A percentile compares a stretch with the other conserved stretches of the same genome.
Evolutionary conservation across 23 tunicate genomes (phyloP).

Genomic region (Phallusia fumigata): DNA sequence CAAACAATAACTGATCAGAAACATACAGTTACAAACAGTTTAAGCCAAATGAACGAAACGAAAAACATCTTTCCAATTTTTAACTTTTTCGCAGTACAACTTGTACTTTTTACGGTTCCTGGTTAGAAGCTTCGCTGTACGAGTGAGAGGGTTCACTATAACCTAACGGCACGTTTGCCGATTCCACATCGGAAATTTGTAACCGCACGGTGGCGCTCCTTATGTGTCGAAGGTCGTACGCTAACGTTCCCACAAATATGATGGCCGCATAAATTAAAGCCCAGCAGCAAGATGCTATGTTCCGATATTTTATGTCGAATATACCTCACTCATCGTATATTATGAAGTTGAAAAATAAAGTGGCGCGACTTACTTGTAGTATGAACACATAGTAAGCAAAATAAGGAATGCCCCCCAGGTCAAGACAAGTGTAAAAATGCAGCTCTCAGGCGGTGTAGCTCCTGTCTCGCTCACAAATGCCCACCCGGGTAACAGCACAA

Average conservation of each 20-base stretch:
- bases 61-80: too few species aligned
- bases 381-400: constrained; percentile 5
- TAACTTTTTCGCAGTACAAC: too few species aligned
- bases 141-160: too few species aligned
- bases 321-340: too few species aligned
- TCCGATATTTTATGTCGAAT: too few species aligned
- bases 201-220: background rate
- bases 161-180: background rate
- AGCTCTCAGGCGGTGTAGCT: constrained; percentile 24
- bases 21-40: too few species aligned
- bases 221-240: background rate
- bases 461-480: constrained; percentile 22
- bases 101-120: too few species aligned
- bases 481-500: constrained; percentile 1
- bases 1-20: too few species aligned
- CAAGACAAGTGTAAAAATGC: constrained; percentile 16
- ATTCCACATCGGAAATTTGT: background rate
- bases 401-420: constrained; percentile 15
- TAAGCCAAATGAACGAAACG: too few species aligned
- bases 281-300: background rate
- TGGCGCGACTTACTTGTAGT: constrained; percentile 1
- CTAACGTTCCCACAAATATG: background rate
- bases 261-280: background rate
- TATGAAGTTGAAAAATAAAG: too few species aligned
- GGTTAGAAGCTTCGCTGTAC: too few species aligned